Evolutionary conservation across 2,113 vertebrate genomes (phyloP), one percentile per base, ranked within the genome.

Genomic region (Solenodon paradoxus): DNA sequence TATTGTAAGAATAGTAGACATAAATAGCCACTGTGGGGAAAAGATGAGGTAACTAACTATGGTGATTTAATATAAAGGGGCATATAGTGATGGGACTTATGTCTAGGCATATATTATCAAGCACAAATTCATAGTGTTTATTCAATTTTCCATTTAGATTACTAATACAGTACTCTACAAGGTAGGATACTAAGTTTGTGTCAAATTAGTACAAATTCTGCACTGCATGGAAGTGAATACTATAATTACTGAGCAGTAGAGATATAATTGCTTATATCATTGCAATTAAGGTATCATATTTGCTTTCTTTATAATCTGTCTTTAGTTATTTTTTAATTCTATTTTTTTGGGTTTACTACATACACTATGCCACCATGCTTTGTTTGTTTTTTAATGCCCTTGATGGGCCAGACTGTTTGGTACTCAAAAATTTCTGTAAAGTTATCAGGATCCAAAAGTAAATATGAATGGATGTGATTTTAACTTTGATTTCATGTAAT

Each of bases 111-210:
- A 57, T 55, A 84, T 93, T 55, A 85, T 55, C 63, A 74, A 55
- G 75, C 88, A 84, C 30, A 94, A 85, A 94, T 66, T 88, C 59
- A 90, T 66, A 75, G 12, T 69, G 49, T 88, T 96, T 87, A 80
- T 78, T 97, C 92, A 88, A 95, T 97, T 95, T 90, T 92, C 47
- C 51, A 94, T 90, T 95, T 95, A 96, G 82, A 72, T 49, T 84
- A 64, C 59, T 88, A 97, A 95, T 77, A 55, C 95, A 93, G 40
- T 63, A 61, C 64, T 92, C 47, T 88, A 59, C 80, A 66, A 88
- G 53, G 53, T 32, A 89, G 47, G 69, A 90, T 78, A 51, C 78
- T 93, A 88, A 96, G 94, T 86, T 84, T 55, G 6, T 78, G 53
- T 93, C 66, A 90, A 84, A 95, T 95, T 74, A 96, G 40, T 72